Percentiles rank a stretch among this genome's conserved stretches.
These are phyloP conservation scores for Trematomus loennbergii DNA, from an alignment of 2,113 vertebrate species.

Conservation along the genomic window DNA sequence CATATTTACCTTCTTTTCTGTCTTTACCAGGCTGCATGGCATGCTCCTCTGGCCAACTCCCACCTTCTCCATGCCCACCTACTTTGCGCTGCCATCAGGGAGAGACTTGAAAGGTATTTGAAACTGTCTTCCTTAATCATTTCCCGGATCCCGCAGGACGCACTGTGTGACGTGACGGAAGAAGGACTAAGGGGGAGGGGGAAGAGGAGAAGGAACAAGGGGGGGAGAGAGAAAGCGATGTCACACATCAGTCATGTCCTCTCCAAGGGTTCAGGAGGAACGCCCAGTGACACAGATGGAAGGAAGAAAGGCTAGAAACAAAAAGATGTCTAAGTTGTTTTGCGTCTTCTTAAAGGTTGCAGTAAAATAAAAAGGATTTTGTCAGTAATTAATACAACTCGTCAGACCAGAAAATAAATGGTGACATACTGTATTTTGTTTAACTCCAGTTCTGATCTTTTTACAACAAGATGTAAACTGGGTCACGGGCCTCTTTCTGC, in stretches of 20 bases:
- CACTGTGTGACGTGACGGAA: conserved; percentile 56
- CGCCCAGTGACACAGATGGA: conserved; percentile 53
- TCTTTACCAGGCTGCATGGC: conserved; percentile 17
- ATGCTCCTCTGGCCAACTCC: conserved; percentile 43
- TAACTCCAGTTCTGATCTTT: conserved; percentile 14
- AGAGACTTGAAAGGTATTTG: conserved; percentile 83
- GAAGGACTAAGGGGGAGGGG: conserved; percentile 25
- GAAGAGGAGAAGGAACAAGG: conserved; percentile 3
- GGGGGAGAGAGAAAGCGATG: conserved; percentile 21
- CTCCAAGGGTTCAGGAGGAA: conserved; percentile 53
- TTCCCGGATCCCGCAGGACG: conserved; percentile 79
- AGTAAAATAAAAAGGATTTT: neutral
- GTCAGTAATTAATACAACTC: neutral
- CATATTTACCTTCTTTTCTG: conserved; percentile 2
- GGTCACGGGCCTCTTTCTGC: conserved; percentile 30
- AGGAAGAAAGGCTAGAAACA: neutral
- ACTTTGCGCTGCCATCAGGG: conserved; percentile 76
- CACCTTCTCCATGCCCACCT: conserved; percentile 73
- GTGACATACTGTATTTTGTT: conserved; percentile 6
- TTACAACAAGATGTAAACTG: conserved; percentile 22
- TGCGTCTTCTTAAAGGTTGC: neutral
- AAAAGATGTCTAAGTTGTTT: neutral
- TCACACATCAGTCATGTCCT: conserved; percentile 56
- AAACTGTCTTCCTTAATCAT: conserved; percentile 85
- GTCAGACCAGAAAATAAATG: neutral